Percentiles rank a stretch among this genome's conserved stretches.
These are phyloP conservation scores for Manis javanica DNA, from an alignment of 2,797 vertebrate genomes.

Conservation along the genomic window DNA sequence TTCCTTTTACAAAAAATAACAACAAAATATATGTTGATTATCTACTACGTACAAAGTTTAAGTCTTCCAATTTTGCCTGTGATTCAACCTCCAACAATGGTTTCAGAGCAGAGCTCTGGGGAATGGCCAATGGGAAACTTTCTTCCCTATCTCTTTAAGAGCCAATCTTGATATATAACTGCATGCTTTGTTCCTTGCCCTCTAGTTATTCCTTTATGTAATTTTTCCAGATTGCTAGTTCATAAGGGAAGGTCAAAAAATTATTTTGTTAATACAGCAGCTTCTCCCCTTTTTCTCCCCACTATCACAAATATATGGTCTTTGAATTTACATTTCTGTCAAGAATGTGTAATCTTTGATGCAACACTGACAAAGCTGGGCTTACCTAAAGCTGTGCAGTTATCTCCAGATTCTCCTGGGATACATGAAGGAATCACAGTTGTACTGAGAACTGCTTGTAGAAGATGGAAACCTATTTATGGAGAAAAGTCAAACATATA, in stretches of 20 bases:
- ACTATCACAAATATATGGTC: background rate
- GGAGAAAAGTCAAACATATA: constrained; percentile 39
- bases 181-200: background rate
- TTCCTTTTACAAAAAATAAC: constrained; percentile 11
- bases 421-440: constrained; percentile 87
- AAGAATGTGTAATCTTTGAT: background rate
- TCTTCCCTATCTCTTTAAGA: background rate
- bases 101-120: background rate
- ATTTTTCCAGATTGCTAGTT: background rate
- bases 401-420: constrained; percentile 81
- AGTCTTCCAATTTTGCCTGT: background rate
- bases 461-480: constrained; percentile 78
- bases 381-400: constrained; percentile 87
- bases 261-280: background rate
- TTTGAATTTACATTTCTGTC: background rate
- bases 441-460: constrained; percentile 80
- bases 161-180: background rate
- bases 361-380: background rate
- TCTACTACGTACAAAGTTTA: background rate
- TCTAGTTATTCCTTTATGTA: background rate
- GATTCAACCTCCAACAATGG: background rate
- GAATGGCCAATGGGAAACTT: background rate
- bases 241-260: background rate
- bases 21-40: background rate
- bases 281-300: rapidly evolving